phyloP scores from a whole-genome alignment of 2,113 vertebrate species.

The Cyprinodon brontotheroides region DNA sequence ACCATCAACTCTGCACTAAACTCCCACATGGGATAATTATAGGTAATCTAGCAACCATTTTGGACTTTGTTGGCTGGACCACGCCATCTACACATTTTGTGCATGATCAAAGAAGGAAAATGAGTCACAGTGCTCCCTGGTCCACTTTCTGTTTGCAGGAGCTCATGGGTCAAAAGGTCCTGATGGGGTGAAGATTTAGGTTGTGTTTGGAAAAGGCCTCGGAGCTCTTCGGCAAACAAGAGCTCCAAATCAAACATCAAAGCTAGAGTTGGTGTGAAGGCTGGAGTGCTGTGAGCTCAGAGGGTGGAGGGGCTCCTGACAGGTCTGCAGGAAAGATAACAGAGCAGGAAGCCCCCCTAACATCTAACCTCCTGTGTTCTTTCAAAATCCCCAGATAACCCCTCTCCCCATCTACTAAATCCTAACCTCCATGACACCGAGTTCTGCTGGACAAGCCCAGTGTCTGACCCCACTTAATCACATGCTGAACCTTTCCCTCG shows the following conservation, averaged over 20 bases:
- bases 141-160: conserved; percentile 53
- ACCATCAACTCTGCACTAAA: too few relatives aligned
- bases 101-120: conserved; percentile 27
- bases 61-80: conserved; percentile 5
- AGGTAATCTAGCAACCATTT: not conserved
- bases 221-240: conserved; percentile 74
- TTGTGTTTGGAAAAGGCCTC: conserved; percentile 66
- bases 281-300: conserved; percentile 35
- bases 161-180: conserved; percentile 56
- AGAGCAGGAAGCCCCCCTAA: conserved; percentile 29
- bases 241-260: conserved; percentile 72
- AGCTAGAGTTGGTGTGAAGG: conserved; percentile 48
- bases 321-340: conserved; percentile 50
- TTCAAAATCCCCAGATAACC: conserved; percentile 44
- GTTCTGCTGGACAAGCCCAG: conserved; percentile 33
- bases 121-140: not conserved
- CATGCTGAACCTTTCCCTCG: conserved; percentile 55
- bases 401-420: conserved; percentile 23
- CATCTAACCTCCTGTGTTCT: conserved; percentile 36
- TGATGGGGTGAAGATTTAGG: conserved; percentile 64
- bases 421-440: conserved; percentile 40
- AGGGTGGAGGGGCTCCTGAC: conserved; percentile 37
- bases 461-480: conserved; percentile 64
- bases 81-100: conserved; percentile 56
- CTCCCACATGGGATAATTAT: too few relatives aligned